These are phyloP conservation scores for Magallana angulata DNA, from an alignment of 1,140 invertebrate species.

Conservation along the genomic window DNA sequence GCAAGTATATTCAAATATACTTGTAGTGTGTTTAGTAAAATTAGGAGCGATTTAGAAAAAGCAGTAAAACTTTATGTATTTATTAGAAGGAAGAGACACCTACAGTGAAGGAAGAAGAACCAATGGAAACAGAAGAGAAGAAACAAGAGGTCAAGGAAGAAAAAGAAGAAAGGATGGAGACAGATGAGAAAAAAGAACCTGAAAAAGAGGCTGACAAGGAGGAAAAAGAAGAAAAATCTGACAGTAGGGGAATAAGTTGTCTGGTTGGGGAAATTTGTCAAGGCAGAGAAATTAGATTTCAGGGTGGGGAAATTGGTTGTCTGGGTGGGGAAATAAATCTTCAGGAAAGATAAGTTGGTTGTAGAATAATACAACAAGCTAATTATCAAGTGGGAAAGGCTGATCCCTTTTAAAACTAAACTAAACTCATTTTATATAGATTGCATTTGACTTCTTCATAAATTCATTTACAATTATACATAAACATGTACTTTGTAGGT, in stretches of 20 bases:
- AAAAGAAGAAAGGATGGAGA: constrained; percentile 69
- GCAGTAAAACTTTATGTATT: background rate
- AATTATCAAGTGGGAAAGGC: too few species aligned
- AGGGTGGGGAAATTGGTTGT: background rate
- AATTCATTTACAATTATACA: too few species aligned
- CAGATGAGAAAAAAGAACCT: constrained; percentile 58
- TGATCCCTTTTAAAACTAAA: too few species aligned
- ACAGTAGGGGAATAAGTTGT: constrained; percentile 18
- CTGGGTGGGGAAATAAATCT: too few species aligned
- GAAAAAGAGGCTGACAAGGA: constrained; percentile 60
- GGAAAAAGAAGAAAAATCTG: constrained; percentile 63
- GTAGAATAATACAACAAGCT: too few species aligned
- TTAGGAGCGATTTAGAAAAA: background rate
- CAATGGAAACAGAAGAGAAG: constrained; percentile 62
- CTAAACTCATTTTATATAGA: too few species aligned
- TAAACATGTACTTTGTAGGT: background rate
- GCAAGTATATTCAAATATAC: too few species aligned
- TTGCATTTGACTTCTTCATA: too few species aligned
- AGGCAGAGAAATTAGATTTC: constrained; percentile 48
- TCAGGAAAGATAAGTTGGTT: too few species aligned
- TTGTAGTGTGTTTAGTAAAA: too few species aligned
- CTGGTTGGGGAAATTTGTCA: constrained; percentile 68
- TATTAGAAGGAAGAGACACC: constrained; percentile 73
- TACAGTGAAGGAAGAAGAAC: constrained; percentile 67
- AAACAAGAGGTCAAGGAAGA: constrained; percentile 61